Evolutionary conservation across 2,797 vertebrate species (phyloP).

Genomic region (Manis crassicaudata): DNA sequence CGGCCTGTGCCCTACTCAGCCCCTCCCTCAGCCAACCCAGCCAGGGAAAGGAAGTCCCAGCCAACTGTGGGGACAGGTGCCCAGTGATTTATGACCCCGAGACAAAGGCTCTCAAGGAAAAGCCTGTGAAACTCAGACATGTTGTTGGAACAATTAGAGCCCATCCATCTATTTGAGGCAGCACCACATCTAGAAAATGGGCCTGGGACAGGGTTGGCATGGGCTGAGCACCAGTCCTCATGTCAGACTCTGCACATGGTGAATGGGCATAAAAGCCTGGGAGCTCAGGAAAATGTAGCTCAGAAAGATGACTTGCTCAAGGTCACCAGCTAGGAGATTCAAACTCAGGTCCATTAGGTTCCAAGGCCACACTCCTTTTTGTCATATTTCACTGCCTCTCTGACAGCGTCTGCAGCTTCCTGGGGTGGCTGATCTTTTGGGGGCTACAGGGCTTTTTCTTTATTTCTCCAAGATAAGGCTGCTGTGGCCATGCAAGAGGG

Average conservation of each 20-base stretch:
- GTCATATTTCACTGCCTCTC: background rate
- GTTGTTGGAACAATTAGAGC: conserved; percentile 83
- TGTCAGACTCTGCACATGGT: fast-evolving
- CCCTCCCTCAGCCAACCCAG: conserved; percentile 63
- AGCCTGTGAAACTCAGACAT: conserved; percentile 65
- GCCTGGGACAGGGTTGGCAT: background rate
- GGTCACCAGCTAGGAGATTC: background rate
- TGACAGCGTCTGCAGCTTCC: background rate
- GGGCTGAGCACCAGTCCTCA: background rate
- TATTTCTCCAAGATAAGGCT: background rate
- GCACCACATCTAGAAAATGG: conserved; percentile 51
- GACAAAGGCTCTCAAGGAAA: conserved; percentile 82
- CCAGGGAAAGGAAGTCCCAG: conserved; percentile 67
- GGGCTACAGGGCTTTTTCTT: background rate
- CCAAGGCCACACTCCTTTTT: background rate
- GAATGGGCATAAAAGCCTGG: background rate
- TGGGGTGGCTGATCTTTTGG: background rate
- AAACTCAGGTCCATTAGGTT: background rate
- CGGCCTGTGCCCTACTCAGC: background rate
- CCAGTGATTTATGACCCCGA: conserved; percentile 83
- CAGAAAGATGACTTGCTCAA: background rate
- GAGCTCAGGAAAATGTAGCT: background rate
- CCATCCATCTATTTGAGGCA: conserved; percentile 76
- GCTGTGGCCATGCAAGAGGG: background rate
- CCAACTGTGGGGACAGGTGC: conserved; percentile 65